Conservation (phyloP, 1,140 invertebrate species). For the Cotesia vestalis region DNA sequence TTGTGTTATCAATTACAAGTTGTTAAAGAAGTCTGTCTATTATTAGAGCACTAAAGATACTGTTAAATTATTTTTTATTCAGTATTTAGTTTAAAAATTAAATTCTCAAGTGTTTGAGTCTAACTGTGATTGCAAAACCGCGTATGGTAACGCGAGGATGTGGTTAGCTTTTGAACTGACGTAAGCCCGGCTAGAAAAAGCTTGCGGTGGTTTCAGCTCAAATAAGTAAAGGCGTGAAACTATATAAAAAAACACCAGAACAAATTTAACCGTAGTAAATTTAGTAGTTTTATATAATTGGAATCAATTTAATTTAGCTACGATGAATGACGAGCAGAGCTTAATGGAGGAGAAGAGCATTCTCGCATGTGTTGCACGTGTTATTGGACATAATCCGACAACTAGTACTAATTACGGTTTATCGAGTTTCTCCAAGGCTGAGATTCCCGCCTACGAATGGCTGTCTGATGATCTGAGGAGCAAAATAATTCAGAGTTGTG, state of each 20-base stretch:
- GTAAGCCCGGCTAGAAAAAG: background rate
- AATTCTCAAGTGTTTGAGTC: too few relatives aligned
- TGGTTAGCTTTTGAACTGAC: slow-evolving; percentile 13
- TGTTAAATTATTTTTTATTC: too few relatives aligned
- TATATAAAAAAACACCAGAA: slow-evolving; percentile 13
- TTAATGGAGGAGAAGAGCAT: slow-evolving; percentile 43
- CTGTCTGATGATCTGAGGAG: slow-evolving; percentile 34
- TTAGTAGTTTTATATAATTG: background rate
- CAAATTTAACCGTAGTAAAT: background rate
- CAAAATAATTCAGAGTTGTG: slow-evolving; percentile 36
- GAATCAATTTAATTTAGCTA: background rate
- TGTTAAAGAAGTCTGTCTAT: too few relatives aligned
- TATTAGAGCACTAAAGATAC: too few relatives aligned
- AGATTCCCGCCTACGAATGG: slow-evolving; percentile 34
- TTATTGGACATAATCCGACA: background rate
- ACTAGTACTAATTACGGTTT: slow-evolving; percentile 24
- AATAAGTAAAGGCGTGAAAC: slow-evolving; percentile 8
- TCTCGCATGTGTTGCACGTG: slow-evolving; percentile 18
- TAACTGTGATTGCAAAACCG: background rate
- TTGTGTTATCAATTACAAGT: too few relatives aligned
- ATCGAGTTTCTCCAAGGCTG: slow-evolving; percentile 28
- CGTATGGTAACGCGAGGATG: slow-evolving; percentile 14
- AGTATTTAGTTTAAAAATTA: too few relatives aligned
- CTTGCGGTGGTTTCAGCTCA: background rate
- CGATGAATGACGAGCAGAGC: slow-evolving; percentile 39